These are phyloP conservation scores for Apodemus agrarius DNA, from an alignment of 2,797 vertebrate genomes.

Conservation along the genomic window DNA sequence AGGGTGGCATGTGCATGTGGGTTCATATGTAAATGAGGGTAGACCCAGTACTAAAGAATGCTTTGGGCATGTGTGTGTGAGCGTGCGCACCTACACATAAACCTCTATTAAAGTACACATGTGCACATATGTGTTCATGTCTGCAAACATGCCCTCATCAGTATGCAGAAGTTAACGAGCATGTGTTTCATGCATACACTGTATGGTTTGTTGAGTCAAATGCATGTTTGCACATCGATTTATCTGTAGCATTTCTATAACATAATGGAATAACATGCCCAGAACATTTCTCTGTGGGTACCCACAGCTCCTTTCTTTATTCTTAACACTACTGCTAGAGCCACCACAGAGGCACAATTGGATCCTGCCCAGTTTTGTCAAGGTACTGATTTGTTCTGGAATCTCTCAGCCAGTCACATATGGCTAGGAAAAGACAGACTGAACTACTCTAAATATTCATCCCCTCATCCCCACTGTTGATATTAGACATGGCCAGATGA, in stretches of 20 bases:
- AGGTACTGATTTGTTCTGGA: not conserved
- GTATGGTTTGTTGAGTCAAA: conserved; percentile 8
- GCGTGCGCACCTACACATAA: not conserved
- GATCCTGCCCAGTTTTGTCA: not conserved
- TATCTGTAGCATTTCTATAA: not conserved
- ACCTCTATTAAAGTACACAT: not conserved
- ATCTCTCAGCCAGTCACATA: not conserved
- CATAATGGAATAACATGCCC: not conserved
- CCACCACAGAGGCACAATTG: not conserved
- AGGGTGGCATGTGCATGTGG: conserved; percentile 66
- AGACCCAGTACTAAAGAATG: conserved; percentile 10
- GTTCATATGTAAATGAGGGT: conserved; percentile 74
- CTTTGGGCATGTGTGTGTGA: not conserved
- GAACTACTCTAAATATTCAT: not conserved
- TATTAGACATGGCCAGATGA: not conserved
- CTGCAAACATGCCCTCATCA: not conserved
- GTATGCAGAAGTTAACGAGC: not conserved
- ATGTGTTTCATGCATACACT: not conserved
- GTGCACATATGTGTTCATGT: not conserved
- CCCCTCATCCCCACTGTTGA: not conserved
- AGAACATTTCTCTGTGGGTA: not conserved
- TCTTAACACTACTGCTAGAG: not conserved
- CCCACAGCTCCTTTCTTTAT: not conserved
- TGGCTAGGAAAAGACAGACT: not conserved
- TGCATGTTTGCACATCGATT: not conserved